phyloP scores from a whole-genome alignment of 1,140 invertebrate species.

The Philotrypesis tridentata region DNA sequence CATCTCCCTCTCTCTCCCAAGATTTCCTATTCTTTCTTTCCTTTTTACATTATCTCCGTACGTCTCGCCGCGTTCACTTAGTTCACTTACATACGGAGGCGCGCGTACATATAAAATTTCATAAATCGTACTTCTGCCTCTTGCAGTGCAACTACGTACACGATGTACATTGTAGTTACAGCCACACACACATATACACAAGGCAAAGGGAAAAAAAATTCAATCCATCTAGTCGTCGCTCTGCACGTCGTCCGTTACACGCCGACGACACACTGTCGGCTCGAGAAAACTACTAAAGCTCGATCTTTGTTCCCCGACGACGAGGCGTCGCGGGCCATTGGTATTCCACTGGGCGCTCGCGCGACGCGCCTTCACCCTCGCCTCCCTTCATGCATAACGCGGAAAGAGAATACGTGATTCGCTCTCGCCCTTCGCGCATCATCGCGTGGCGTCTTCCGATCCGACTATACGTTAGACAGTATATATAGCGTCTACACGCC shows the following conservation, averaged over 20 bases:
- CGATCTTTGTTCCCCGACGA: constrained; percentile 60
- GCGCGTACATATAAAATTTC: neutral
- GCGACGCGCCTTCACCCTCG: constrained; percentile 58
- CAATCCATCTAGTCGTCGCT: neutral
- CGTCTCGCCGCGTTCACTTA: no score
- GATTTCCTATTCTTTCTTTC: neutral
- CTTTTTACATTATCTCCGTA: neutral
- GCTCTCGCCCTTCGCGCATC: neutral
- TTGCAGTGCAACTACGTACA: no score
- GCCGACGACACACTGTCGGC: neutral
- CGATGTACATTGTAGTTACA: no score
- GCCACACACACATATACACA: no score
- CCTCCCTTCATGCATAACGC: constrained; percentile 34
- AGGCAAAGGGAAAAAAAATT: neutral
- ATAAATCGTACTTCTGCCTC: no score
- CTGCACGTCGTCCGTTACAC: neutral
- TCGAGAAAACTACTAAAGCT: constrained; percentile 45
- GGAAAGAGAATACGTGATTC: constrained; percentile 46
- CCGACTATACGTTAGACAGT: no score
- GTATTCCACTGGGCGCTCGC: constrained; percentile 62
- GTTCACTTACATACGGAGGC: no score
- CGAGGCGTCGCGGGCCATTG: constrained; percentile 60
- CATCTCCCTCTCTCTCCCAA: neutral
- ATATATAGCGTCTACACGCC: no score
- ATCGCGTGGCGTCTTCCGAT: neutral